Percentiles rank a stretch among this genome's conserved stretches.
Conservation (phyloP, 2,888 invertebrate genomes). For the Stenurella melanura region DNA sequence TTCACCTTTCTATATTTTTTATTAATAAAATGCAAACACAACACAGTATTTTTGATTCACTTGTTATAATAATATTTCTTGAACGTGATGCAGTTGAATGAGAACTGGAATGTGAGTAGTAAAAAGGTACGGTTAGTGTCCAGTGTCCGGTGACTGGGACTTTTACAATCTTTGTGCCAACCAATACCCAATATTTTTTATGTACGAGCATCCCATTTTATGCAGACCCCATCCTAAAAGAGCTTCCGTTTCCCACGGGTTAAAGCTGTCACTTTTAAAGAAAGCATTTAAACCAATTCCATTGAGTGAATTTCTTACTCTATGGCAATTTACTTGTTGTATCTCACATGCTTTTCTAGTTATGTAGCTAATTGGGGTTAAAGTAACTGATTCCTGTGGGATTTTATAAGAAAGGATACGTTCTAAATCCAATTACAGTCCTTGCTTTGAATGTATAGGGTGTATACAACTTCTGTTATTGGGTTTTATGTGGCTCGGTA, state of each 20-base stretch:
- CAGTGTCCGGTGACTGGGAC: conserved; percentile 36
- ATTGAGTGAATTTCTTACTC: conserved; percentile 47
- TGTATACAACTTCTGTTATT: neutral
- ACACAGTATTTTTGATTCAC: neutral
- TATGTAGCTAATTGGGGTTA: conserved; percentile 36
- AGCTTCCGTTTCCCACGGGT: conserved; percentile 43
- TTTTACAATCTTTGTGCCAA: conserved; percentile 51
- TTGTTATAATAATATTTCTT: neutral
- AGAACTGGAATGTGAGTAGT: conserved; percentile 23
- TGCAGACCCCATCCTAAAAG: conserved; percentile 45
- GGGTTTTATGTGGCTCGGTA: neutral
- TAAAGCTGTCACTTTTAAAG: conserved; percentile 48
- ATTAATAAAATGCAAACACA: no score
- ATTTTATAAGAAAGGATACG: conserved; percentile 24
- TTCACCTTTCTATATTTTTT: no score
- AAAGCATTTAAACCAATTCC: conserved; percentile 53
- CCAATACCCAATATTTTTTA: conserved; percentile 51
- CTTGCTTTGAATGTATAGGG: neutral
- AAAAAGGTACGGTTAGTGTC: conserved; percentile 18
- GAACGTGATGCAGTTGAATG: conserved; percentile 4
- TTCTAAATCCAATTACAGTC: neutral
- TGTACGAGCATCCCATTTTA: conserved; percentile 48
- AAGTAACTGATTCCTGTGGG: conserved; percentile 27
- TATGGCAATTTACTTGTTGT: conserved; percentile 24
- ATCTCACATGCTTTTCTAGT: conserved; percentile 15